Conservation (phyloP, 2,888 invertebrate species). For the Sinelater perroti region DNA sequence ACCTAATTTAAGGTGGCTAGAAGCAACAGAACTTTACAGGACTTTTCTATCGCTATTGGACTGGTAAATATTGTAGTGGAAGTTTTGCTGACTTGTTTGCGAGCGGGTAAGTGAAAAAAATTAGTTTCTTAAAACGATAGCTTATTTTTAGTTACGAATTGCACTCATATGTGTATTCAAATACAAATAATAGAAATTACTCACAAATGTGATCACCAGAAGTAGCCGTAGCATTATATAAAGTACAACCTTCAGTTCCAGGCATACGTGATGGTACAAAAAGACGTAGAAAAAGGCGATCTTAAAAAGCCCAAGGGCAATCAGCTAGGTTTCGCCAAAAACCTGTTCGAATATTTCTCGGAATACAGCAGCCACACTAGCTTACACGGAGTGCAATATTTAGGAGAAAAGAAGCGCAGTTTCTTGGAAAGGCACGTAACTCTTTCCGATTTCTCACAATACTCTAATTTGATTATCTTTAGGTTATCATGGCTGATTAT, state of each 20-base stretch:
- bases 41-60: no score
- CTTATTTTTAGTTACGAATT: background rate
- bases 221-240: background rate
- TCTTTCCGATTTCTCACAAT: background rate
- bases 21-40: no score
- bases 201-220: background rate
- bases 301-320: constrained; percentile 39
- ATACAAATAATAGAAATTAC: background rate
- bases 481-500: constrained; percentile 72
- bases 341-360: constrained; percentile 51
- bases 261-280: background rate
- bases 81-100: background rate
- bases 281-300: background rate
- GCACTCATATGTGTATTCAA: background rate
- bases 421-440: constrained; percentile 18
- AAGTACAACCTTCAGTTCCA: background rate
- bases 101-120: background rate
- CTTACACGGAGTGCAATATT: constrained; percentile 58
- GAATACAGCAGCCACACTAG: constrained; percentile 54
- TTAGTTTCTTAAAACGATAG: background rate
- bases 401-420: constrained; percentile 55
- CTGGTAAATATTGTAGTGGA: background rate
- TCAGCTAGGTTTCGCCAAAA: constrained; percentile 51
- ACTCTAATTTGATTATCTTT: constrained; percentile 69
- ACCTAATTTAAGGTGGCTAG: no score